These are phyloP conservation scores for Charaxes varanes DNA, from an alignment of 1,140 invertebrate genomes.

Conservation along the genomic window DNA sequence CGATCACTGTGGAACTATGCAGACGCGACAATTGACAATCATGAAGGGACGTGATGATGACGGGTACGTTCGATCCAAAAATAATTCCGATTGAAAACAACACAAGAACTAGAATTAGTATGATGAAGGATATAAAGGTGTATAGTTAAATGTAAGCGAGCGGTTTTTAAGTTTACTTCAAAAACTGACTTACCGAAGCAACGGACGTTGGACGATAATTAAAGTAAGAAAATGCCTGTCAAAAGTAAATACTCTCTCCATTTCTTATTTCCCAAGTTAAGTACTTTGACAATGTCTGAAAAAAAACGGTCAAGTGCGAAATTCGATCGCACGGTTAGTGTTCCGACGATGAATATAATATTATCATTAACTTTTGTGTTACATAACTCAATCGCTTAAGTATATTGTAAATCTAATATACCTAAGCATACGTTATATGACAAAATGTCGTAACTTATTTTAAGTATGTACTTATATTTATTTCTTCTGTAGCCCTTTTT, in stretches of 20 bases:
- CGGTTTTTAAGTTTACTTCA: constrained; percentile 5
- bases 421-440: too few species aligned
- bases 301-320: constrained; percentile 35
- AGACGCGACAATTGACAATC: too few species aligned
- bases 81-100: too few species aligned
- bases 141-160: constrained; percentile 2
- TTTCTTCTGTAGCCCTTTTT: too few species aligned
- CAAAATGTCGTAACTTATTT: too few species aligned
- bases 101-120: not conserved
- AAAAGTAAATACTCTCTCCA: constrained; percentile 33
- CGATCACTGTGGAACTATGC: constrained; percentile 1
- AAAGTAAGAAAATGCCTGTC: constrained; percentile 13
- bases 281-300: constrained; percentile 33
- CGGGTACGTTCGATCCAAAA: too few species aligned
- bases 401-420: too few species aligned
- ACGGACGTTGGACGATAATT: constrained; percentile 3
- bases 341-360: too few species aligned
- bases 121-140: not conserved
- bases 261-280: constrained; percentile 32
- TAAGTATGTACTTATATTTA: too few species aligned
- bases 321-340: constrained; percentile 25
- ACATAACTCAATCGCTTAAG: too few species aligned
- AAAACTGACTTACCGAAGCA: constrained; percentile 16
- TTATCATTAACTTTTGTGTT: too few species aligned
- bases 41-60: too few species aligned